These are phyloP conservation scores for Neotoxoptera formosana DNA, from an alignment of 1,140 invertebrate species.

Conservation along the genomic window DNA sequence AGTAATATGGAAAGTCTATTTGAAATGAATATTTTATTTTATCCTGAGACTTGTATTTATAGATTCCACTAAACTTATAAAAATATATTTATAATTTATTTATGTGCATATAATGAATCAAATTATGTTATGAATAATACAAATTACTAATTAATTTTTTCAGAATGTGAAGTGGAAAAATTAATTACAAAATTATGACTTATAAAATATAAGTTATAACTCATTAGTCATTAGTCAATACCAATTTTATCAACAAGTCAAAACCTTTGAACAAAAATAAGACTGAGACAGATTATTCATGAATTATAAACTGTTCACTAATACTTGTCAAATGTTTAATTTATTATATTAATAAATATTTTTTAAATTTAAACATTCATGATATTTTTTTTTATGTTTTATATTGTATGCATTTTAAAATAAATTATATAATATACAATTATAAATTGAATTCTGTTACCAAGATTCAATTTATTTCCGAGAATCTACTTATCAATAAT, in stretches of 20 bases:
- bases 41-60: neutral
- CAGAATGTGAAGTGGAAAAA: constrained; percentile 55
- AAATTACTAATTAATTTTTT: constrained; percentile 2
- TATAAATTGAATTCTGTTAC: neutral
- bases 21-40: neutral
- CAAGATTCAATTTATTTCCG: neutral
- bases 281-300: constrained; percentile 34
- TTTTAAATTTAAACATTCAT: neutral
- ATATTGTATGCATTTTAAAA: neutral
- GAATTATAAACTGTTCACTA: neutral
- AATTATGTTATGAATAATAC: neutral
- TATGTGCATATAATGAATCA: neutral
- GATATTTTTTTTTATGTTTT: neutral
- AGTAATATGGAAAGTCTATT: neutral
- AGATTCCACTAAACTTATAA: neutral
- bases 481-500: neutral
- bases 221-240: neutral
- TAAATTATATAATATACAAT: neutral
- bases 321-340: neutral
- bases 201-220: no score
- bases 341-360: neutral
- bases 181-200: neutral
- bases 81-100: neutral
- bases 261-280: constrained; percentile 45
- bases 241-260: neutral